Base-by-base conservation (phyloP, 2,797 vertebrate species). In the Peromyscus attwateri region DNA sequence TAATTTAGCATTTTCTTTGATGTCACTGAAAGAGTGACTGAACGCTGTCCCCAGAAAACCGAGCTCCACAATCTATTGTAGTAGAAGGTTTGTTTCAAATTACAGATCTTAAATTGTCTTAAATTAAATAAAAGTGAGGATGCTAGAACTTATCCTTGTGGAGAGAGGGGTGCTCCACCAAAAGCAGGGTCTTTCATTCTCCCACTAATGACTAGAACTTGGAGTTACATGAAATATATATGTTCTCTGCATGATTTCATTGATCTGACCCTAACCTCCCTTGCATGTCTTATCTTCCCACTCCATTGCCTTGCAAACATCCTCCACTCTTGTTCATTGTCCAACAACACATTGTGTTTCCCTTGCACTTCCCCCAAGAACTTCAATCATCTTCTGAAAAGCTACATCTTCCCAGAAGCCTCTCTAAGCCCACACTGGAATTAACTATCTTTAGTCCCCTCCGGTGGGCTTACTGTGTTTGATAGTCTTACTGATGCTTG, bases 21-120 rank as follows among this genome's bases (percentile, higher is more conserved):
- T 88, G 83, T 79, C 40, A 60, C 31, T 70, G 49, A 75, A 91
- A 92, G 68, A 62, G 40, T 64, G 46, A 62, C 25, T 62, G 2
- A 2, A 14, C 19, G 0, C 4, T 16, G 19, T 71, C 75, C 27
- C 57, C 34, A 6, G 3, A 27, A 62, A 80, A 77, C 43, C 25
- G 40, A 25, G 81, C n/a, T 13, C n/a, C 7, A 16, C 52, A 57
- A 79, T 76, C 70, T 89, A 87, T 49, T 83, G 8, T 46, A 88
- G 64, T n/a, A 40, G 77, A 82, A 73, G 40, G 10, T 79, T 23
- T 75, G 3, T 82, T 96, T 95, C 13, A 80, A n/a, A 89, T 91
- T 70, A 46, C 4, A 93, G 13, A 62, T 68, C 17, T 83, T 91
- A 23, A 80, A 79, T 68, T 71, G 3, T 46, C 17, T 68, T 90